Conservation (phyloP, 2,888 invertebrate species). For the Antheraea assamensis region DNA sequence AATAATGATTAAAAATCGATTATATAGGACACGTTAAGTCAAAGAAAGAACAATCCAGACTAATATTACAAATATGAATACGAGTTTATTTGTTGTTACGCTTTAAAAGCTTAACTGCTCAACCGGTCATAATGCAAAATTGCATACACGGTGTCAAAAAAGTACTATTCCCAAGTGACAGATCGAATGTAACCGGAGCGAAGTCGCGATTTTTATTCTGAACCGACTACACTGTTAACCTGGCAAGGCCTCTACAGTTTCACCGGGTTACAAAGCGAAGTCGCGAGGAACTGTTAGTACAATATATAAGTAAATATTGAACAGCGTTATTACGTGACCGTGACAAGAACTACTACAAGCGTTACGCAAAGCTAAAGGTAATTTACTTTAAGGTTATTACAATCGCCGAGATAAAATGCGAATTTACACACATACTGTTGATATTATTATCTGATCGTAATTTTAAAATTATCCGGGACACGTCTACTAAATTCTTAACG, state of each 20-base stretch:
- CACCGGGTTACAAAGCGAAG: no score
- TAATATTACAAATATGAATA: no score
- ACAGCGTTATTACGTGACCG: conserved; percentile 13
- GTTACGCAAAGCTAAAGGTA: neutral
- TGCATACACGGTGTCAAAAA: no score
- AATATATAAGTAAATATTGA: neutral
- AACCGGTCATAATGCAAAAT: no score
- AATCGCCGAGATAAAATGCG: conserved; percentile 14
- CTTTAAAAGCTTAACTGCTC: no score
- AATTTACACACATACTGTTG: neutral
- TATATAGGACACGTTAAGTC: no score
- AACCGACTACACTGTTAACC: no score
- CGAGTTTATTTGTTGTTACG: no score
- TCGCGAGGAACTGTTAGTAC: neutral
- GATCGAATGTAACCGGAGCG: neutral
- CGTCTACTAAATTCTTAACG: neutral
- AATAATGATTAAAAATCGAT: no score
- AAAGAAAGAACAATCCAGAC: no score
- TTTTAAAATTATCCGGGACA: neutral
- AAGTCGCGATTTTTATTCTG: no score
- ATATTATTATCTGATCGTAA: neutral
- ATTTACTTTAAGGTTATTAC: conserved; percentile 22
- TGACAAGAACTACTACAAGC: conserved; percentile 23
- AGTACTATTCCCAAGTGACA: neutral
- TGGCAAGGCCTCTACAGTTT: no score